phyloP scores from a whole-genome alignment of 2,113 vertebrate genomes.

The Delphinus delphis region DNA sequence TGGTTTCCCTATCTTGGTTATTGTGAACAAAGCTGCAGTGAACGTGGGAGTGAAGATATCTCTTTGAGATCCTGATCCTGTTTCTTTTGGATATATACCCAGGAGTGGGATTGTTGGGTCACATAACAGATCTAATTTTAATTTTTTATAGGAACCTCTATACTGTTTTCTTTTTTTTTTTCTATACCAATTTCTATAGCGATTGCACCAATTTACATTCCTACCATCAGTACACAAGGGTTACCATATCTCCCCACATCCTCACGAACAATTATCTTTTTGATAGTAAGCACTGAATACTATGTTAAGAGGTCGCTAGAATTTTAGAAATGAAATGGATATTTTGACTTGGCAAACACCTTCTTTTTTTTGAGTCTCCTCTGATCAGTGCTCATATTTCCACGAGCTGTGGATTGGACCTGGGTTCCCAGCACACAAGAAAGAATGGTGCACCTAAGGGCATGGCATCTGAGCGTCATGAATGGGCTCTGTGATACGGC shows the following conservation, averaged over 20 bases:
- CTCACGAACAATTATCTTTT: not conserved
- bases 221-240: not conserved
- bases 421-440: not conserved
- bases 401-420: not conserved
- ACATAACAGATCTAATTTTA: not conserved
- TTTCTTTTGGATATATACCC: not conserved
- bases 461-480: accelerated
- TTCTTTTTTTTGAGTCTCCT: not conserved
- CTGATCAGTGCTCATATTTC: not conserved
- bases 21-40: no score
- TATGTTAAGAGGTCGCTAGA: not conserved
- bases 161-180: not conserved
- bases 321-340: not conserved
- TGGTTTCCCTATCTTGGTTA: not conserved
- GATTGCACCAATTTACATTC: not conserved
- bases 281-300: not conserved
- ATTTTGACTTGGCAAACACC: not conserved
- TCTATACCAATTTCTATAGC: not conserved
- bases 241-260: not conserved
- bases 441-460: not conserved
- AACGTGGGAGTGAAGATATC: no score
- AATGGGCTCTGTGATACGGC: not conserved
- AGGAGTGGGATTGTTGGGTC: not conserved
- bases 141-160: not conserved
- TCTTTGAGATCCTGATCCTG: no score